phyloP scores from a whole-genome alignment of 2,888 invertebrate genomes.

The Mesorhabditis spiculigera region DNA sequence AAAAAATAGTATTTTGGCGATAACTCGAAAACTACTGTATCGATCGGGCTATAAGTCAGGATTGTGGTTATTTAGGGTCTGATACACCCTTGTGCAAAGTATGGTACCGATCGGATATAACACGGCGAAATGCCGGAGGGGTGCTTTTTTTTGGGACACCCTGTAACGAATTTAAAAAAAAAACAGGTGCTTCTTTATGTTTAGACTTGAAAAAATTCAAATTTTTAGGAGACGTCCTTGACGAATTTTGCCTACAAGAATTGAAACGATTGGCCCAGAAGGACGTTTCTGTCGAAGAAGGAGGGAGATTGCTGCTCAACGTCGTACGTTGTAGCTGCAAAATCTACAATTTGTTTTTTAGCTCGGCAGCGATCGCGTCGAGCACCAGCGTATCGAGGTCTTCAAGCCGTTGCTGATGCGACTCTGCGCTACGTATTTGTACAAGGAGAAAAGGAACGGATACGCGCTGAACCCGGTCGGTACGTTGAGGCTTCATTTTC shows the following conservation, averaged over 20 bases:
- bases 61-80: no score
- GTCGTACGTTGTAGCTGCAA: neutral
- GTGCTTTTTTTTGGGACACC: no score
- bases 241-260: neutral
- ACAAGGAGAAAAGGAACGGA: slow-evolving; percentile 67
- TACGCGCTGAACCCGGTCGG: slow-evolving; percentile 71
- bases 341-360: neutral
- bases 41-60: no score
- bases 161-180: no score
- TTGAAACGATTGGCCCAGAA: neutral
- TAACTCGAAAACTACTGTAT: no score
- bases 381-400: neutral
- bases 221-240: neutral
- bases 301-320: neutral
- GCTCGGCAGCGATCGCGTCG: neutral
- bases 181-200: no score
- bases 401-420: neutral
- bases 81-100: no score
- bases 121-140: no score
- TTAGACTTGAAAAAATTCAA: no score
- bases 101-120: no score
- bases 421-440: slow-evolving; percentile 42
- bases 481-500: slow-evolving; percentile 58
- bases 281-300: neutral
- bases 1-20: no score